phyloP scores from a whole-genome alignment of 2,113 vertebrate genomes.

The Sardina pilchardus region DNA sequence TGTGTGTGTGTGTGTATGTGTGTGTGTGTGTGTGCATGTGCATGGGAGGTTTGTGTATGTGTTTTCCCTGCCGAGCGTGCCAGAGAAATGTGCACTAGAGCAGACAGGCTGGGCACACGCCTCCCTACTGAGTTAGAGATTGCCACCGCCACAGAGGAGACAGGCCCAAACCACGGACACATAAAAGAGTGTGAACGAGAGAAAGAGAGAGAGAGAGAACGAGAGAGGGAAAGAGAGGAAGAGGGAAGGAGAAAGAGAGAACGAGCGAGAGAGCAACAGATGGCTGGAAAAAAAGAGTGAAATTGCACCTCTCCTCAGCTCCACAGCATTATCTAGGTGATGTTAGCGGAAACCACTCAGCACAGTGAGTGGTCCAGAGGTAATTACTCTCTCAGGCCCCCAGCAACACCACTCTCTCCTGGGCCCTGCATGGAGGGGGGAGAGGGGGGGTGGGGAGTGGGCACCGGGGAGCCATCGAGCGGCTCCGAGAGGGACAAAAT shows the following conservation, averaged over 20 bases:
- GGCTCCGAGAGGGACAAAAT: constrained; percentile 16
- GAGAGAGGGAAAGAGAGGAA: neutral
- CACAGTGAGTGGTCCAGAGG: neutral
- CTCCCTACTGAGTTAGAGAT: constrained; percentile 4
- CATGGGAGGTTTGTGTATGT: neutral
- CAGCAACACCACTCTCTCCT: neutral
- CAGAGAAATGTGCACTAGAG: neutral
- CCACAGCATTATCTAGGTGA: constrained; percentile 9
- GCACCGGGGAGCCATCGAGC: constrained; percentile 5
- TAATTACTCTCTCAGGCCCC: neutral
- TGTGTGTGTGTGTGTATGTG: no score
- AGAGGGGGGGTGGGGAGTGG: neutral
- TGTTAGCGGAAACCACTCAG: constrained; percentile 1
- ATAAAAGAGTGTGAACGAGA: neutral
- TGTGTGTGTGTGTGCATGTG: neutral
- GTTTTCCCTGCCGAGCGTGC: neutral
- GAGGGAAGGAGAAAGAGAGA: neutral
- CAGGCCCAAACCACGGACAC: neutral
- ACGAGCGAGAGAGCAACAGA: neutral
- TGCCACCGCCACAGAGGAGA: neutral
- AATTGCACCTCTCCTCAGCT: constrained; percentile 3
- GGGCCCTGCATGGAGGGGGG: neutral
- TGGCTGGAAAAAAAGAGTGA: neutral
- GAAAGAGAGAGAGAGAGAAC: neutral
- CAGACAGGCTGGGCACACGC: neutral